phyloP scores from a whole-genome alignment of 1,140 invertebrate genomes.

The Saccostrea cuccullata region DNA sequence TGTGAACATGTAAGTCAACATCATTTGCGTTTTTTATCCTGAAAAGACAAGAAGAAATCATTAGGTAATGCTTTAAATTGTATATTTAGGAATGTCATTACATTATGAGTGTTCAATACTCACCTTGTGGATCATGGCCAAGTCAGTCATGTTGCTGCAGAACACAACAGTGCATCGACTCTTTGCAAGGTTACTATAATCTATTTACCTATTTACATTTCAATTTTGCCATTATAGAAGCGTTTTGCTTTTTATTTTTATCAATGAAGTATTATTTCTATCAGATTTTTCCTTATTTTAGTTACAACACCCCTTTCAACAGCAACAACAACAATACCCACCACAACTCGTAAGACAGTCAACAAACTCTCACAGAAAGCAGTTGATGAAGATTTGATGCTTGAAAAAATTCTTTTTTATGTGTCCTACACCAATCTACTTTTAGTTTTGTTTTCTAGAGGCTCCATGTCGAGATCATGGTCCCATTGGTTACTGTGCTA shows the following conservation, averaged over 20 bases:
- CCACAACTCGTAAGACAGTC: background rate
- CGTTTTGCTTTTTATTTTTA: too few species aligned
- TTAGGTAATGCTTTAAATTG: background rate
- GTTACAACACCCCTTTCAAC: background rate
- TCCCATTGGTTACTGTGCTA: background rate
- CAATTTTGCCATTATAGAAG: too few species aligned
- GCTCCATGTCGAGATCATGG: constrained; percentile 13
- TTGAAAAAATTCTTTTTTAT: background rate
- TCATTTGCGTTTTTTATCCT: background rate
- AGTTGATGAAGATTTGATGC: background rate
- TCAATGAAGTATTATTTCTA: too few species aligned
- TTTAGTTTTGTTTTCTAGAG: background rate
- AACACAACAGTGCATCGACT: constrained; percentile 17
- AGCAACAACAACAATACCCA: background rate
- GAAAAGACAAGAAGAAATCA: background rate
- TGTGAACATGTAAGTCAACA: constrained; percentile 14
- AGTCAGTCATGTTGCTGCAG: background rate
- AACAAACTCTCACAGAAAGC: background rate
- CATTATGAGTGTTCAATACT: background rate
- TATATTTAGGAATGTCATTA: background rate
- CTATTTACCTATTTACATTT: background rate
- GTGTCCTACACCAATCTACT: background rate
- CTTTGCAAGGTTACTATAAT: background rate
- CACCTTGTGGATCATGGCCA: constrained; percentile 3
- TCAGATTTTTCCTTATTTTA: background rate